These are phyloP conservation scores for Addax nasomaculatus DNA, from an alignment of 2,113 vertebrate species.

Conservation along the genomic window DNA sequence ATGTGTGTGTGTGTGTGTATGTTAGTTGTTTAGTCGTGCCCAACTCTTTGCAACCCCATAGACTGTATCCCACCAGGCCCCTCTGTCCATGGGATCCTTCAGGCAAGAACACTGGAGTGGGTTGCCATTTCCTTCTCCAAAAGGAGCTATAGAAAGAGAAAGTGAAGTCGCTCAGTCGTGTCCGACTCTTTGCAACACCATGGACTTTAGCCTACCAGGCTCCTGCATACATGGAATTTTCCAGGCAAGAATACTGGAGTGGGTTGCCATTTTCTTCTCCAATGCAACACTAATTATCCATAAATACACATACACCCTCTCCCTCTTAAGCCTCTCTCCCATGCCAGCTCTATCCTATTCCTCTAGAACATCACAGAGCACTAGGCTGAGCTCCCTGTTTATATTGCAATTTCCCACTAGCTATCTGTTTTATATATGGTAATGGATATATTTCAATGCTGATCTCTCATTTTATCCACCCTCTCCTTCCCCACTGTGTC, in stretches of 20 bases:
- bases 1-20: neutral
- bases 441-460: neutral
- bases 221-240: neutral
- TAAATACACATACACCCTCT: neutral
- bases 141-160: neutral
- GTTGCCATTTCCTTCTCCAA: neutral
- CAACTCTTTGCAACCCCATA: fast-evolving
- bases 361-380: neutral
- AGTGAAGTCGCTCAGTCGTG: neutral
- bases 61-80: neutral
- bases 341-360: neutral
- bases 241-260: neutral
- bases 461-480: neutral
- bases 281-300: neutral
- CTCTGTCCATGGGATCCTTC: neutral
- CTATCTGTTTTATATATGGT: neutral
- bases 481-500: neutral
- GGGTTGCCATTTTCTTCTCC: neutral
- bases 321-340: neutral
- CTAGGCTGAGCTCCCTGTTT: neutral
- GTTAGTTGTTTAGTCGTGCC: neutral
- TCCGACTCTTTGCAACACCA: neutral
- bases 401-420: neutral
- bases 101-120: neutral
- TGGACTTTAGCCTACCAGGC: neutral